These are phyloP conservation scores for Diaperis boleti DNA, from an alignment of 2,888 invertebrate genomes.

Conservation along the genomic window DNA sequence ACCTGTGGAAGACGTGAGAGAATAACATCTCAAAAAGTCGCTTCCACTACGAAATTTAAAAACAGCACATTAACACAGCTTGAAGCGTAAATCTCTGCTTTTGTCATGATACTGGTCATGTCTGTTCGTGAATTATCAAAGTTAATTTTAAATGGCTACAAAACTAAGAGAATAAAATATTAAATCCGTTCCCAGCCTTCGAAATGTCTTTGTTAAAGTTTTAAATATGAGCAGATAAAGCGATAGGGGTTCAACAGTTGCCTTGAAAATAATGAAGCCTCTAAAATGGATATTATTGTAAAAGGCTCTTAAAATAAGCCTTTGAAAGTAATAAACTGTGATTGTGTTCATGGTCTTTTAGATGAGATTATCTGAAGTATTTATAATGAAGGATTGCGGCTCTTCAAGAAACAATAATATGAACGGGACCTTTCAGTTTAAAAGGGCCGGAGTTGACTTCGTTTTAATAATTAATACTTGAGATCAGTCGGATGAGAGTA, in stretches of 20 bases:
- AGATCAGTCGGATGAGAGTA: too few relatives aligned
- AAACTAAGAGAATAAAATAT: conserved; percentile 28
- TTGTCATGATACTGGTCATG: conserved; percentile 23
- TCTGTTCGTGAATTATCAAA: conserved; percentile 29
- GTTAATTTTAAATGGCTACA: conserved; percentile 17
- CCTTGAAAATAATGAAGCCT: conserved; percentile 9
- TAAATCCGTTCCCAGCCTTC: conserved; percentile 20
- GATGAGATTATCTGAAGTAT: too few relatives aligned
- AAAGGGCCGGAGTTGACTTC: too few relatives aligned
- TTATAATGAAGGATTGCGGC: too few relatives aligned
- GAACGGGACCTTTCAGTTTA: too few relatives aligned
- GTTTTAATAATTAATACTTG: too few relatives aligned
- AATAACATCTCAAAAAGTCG: conserved; percentile 1
- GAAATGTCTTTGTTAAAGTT: conserved; percentile 29
- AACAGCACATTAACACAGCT: background rate
- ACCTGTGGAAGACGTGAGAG: background rate
- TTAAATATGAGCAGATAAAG: conserved; percentile 23
- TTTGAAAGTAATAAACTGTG: conserved; percentile 2
- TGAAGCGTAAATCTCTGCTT: conserved; percentile 6
- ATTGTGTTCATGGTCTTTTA: too few relatives aligned
- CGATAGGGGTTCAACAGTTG: conserved; percentile 23
- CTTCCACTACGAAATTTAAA: conserved; percentile 7
- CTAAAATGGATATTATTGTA: conserved; percentile 14
- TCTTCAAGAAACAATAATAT: too few relatives aligned
- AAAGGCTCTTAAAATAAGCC: background rate